A percentile compares a stretch with the other conserved stretches of the same genome.
Evolutionary conservation across 2,797 vertebrate species (phyloP).

Genomic region (Chromis chromis): DNA sequence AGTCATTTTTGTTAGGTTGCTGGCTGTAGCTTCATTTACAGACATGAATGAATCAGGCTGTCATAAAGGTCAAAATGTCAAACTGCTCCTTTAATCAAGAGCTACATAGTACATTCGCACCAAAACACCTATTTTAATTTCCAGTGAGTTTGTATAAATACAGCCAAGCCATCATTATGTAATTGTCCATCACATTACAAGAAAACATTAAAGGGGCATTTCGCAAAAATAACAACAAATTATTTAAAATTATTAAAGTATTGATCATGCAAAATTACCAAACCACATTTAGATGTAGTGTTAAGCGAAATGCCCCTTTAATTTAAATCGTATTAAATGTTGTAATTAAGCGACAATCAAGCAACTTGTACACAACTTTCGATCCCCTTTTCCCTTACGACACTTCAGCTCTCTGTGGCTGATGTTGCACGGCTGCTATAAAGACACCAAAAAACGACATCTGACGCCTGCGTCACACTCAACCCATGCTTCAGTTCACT

Average conservation of each 20-base stretch:
- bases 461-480: slow-evolving; percentile 22
- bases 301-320: slow-evolving; percentile 23
- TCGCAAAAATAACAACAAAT: slow-evolving; percentile 32
- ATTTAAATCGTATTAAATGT: slow-evolving; percentile 26
- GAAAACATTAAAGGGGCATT: slow-evolving; percentile 15
- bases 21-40: slow-evolving; percentile 4
- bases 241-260: background rate
- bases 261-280: background rate
- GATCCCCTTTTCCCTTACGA: slow-evolving; percentile 5
- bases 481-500: slow-evolving; percentile 19
- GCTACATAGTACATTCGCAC: background rate
- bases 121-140: slow-evolving; percentile 22
- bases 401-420: slow-evolving; percentile 39
- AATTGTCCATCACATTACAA: background rate
- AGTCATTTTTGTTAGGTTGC: background rate
- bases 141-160: slow-evolving; percentile 20
- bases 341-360: slow-evolving; percentile 72
- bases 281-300: background rate
- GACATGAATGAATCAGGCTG: background rate
- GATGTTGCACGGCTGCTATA: slow-evolving; percentile 69
- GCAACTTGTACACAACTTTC: slow-evolving; percentile 37
- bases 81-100: slow-evolving; percentile 24
- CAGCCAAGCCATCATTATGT: slow-evolving; percentile 15
- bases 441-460: slow-evolving; percentile 75
- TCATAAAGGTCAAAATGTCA: background rate